Evolutionary conservation across 2,888 invertebrate genomes (phyloP).

Genomic region (Zygogramma bicolorata): DNA sequence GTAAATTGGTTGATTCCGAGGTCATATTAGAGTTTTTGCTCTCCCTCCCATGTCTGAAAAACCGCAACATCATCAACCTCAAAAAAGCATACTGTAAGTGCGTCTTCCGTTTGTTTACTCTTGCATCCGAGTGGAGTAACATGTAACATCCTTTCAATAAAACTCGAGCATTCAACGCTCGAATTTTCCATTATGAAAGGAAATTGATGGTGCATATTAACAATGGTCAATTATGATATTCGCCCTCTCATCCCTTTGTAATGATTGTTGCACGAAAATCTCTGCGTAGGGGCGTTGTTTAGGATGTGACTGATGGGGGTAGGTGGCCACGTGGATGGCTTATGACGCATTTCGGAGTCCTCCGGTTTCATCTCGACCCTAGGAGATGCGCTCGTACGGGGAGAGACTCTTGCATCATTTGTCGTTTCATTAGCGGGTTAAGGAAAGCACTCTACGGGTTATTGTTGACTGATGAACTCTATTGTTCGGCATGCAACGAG

Average conservation of each 20-base stretch:
- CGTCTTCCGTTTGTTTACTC: neutral
- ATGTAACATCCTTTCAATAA: constrained; percentile 13
- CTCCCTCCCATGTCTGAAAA: too few relatives aligned
- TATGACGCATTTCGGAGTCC: constrained; percentile 45
- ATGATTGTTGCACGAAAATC: constrained; percentile 52
- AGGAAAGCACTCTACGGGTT: neutral
- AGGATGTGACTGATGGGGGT: constrained; percentile 47
- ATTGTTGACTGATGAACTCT: neutral
- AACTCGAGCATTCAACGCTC: constrained; percentile 40
- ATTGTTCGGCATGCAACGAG: neutral
- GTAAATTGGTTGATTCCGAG: too few relatives aligned
- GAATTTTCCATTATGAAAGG: constrained; percentile 42
- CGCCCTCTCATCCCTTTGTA: constrained; percentile 54
- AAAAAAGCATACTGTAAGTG: too few relatives aligned
- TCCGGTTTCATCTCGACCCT: constrained; percentile 22
- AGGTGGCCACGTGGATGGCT: constrained; percentile 50
- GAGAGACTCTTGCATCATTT: neutral
- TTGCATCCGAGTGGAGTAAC: neutral
- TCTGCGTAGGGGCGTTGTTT: constrained; percentile 45
- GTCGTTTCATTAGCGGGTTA: neutral
- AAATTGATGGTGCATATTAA: constrained; percentile 53
- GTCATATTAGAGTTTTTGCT: too few relatives aligned
- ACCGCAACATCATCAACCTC: too few relatives aligned
- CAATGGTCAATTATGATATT: constrained; percentile 57
- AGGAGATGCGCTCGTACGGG: neutral